A percentile compares a stretch with the other conserved stretches of the same genome.
phyloP scores from a whole-genome alignment of 2,888 invertebrate species.

The Spatulosminthurus flaviceps region DNA sequence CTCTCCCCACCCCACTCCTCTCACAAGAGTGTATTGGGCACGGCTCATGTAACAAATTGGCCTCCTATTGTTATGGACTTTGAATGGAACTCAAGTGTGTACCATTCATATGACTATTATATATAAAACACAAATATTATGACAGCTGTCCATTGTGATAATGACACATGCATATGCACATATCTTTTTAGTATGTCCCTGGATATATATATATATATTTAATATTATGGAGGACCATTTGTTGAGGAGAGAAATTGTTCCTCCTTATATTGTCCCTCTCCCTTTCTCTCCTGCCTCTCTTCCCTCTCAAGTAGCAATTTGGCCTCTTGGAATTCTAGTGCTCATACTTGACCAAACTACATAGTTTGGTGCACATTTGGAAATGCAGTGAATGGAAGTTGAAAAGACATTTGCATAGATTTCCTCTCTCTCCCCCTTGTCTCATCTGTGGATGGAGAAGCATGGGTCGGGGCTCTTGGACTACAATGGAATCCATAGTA shows the following conservation, averaged over 20 bases:
- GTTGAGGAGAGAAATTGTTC: neutral
- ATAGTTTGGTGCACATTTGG: neutral
- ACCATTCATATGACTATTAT: too few relatives aligned
- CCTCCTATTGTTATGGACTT: too few relatives aligned
- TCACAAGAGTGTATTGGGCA: too few relatives aligned
- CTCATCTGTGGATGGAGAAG: neutral
- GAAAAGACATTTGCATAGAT: neutral
- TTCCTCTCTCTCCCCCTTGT: neutral
- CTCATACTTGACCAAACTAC: neutral
- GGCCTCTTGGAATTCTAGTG: neutral
- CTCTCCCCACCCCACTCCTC: too few relatives aligned
- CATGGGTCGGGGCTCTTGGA: too few relatives aligned
- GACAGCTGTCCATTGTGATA: too few relatives aligned
- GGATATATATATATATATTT: neutral
- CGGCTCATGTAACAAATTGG: too few relatives aligned
- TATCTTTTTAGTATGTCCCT: neutral
- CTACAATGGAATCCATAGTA: too few relatives aligned
- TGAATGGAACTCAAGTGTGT: too few relatives aligned
- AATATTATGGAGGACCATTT: neutral
- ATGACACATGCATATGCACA: too few relatives aligned
- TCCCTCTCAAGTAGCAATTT: conserved; percentile 12
- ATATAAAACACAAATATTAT: too few relatives aligned
- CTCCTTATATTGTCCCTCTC: neutral
- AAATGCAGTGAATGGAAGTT: neutral
- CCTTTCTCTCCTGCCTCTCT: neutral